Evolutionary conservation across 2,797 vertebrate genomes (phyloP).

Genomic region (Bovichtus diacanthus): DNA sequence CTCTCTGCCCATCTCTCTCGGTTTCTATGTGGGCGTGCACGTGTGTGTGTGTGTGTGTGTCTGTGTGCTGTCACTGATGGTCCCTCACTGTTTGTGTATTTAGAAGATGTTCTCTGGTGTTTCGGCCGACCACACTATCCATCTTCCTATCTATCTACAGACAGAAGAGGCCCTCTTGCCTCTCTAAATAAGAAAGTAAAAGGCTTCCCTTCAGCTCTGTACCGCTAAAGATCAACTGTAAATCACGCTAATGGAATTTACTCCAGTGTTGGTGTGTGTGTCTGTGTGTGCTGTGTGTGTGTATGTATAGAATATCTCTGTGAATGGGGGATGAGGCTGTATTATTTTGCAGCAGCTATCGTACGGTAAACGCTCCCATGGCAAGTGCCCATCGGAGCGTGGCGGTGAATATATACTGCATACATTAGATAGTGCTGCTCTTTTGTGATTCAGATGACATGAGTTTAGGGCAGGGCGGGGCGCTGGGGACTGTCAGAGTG

Average conservation of each 20-base stretch:
- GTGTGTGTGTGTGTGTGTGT: slow-evolving; percentile 2
- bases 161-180: slow-evolving; percentile 31
- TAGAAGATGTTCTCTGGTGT: slow-evolving; percentile 39
- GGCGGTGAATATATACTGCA: slow-evolving; percentile 52
- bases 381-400: slow-evolving; percentile 35
- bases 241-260: slow-evolving; percentile 59
- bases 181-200: slow-evolving; percentile 62
- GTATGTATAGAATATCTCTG: slow-evolving; percentile 17
- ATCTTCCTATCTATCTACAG: slow-evolving; percentile 36
- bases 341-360: slow-evolving; percentile 53
- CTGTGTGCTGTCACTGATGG: slow-evolving; percentile 7
- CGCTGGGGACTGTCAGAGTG: not conserved
- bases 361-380: slow-evolving; percentile 30
- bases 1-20: not conserved
- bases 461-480: not conserved
- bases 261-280: slow-evolving; percentile 12
- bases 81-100: slow-evolving; percentile 32
- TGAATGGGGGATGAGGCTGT: slow-evolving; percentile 48
- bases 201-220: slow-evolving; percentile 52
- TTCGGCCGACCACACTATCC: slow-evolving; percentile 28
- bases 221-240: slow-evolving; percentile 62
- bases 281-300: not conserved
- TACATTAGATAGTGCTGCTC: slow-evolving; percentile 27
- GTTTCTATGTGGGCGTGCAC: not conserved
- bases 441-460: slow-evolving; percentile 23